Base-by-base conservation (phyloP, 2,797 vertebrate species). In the Paratrypauchen microcephalus region DNA sequence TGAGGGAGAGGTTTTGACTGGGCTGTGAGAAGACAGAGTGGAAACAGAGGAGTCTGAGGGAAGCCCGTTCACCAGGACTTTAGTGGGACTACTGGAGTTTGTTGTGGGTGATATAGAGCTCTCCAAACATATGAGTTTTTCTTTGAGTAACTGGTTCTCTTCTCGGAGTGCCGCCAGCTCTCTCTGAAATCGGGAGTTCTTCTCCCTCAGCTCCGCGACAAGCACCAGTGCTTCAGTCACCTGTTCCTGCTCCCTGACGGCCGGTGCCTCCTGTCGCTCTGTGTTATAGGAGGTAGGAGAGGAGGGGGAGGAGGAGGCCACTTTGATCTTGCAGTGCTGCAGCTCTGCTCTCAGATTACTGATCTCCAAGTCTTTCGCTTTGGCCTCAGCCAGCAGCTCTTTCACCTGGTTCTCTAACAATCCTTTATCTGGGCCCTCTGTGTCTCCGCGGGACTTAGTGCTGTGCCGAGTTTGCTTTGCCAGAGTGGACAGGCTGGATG, bases 281-380 rank as follows among this genome's bases (percentile, higher is more conserved):
- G 61, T 23, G 18, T 13, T 63, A 21, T 89, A 88, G 0, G 72
- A 19, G 0, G 16, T 89, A 21, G 89, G 89, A 0, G 73, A 19
- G 0, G 16, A 89, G 26, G 79, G 75, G 4, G 89, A 77, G 24
- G 84, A 70, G 16, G 86, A 67, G 55, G 87, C 86, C 41, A 88
- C 90, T 74, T 93, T 95, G 73, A 92, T 94, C 83, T 90, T 94
- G 79, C 87, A 94, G 77, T 90, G 94, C 85, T 96, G 96, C 72
- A 99, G 80, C 85, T 99, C 97, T 68, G 88, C 94, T 47, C 94
- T 95, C 55, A 99, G 96, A 79, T 93, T 96, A 79, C 91, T 96
- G 56, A 99, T 99, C 89, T 98, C 95, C 2, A 93, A 94, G 75
- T 99, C 97, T 93, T 99, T 99, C 0, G 94, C 94, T 80, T 99